Conservation (phyloP, 2,888 invertebrate genomes). For the Acanthoscelides obtectus region DNA sequence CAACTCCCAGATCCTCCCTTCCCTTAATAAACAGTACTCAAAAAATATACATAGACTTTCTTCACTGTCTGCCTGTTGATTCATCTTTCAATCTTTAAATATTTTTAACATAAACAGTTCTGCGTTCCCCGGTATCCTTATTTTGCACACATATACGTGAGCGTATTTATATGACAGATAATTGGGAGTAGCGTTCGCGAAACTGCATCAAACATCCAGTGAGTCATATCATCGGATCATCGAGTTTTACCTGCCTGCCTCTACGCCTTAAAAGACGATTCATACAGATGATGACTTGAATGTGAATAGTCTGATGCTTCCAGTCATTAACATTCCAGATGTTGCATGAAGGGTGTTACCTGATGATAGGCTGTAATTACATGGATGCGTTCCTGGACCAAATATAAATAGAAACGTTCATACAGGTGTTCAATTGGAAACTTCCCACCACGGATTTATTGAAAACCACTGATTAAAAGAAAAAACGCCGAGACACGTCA, state of each 20-base stretch:
- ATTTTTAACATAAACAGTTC: background rate
- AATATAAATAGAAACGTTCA: no score
- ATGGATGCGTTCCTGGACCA: no score
- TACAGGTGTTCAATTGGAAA: no score
- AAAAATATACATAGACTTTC: no score
- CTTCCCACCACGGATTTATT: no score
- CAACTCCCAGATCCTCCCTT: no score
- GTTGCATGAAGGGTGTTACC: no score
- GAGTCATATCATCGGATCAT: background rate
- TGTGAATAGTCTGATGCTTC: background rate
- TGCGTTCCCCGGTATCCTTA: background rate
- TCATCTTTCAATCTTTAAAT: background rate
- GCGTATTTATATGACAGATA: background rate
- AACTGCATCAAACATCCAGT: background rate
- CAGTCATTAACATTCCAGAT: background rate
- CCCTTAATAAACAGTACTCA: no score
- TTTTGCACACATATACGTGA: background rate
- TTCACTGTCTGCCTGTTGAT: no score
- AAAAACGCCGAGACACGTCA: no score
- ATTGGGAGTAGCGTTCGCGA: background rate
- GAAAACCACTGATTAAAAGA: no score
- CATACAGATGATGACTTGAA: background rate
- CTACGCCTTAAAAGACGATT: background rate
- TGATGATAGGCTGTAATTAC: no score
- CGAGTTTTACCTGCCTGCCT: background rate